Evolutionary conservation across 2,113 vertebrate genomes (phyloP).

Genomic region (Heteronetta atricapilla): DNA sequence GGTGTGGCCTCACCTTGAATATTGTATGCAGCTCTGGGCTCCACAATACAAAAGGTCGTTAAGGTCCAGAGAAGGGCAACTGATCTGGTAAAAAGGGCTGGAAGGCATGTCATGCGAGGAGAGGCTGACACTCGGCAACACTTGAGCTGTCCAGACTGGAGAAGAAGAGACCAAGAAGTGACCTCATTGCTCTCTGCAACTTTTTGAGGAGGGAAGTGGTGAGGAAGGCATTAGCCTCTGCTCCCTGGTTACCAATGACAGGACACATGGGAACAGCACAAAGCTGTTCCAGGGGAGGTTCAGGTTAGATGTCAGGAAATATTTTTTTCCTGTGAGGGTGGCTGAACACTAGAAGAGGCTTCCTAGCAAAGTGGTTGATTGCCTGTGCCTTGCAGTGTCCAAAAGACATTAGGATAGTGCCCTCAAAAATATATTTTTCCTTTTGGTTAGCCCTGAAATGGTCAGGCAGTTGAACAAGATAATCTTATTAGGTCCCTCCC

Average conservation of each 20-base stretch:
- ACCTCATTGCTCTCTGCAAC: background rate
- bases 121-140: background rate
- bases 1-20: no score
- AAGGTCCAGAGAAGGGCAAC: background rate
- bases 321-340: background rate
- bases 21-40: background rate
- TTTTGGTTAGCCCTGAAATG: background rate
- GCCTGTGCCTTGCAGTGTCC: background rate
- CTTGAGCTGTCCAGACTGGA: background rate
- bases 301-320: background rate
- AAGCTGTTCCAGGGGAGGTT: background rate
- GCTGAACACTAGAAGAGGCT: background rate
- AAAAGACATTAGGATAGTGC: background rate
- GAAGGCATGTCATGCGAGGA: background rate
- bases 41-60: background rate
- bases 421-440: background rate
- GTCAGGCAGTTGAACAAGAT: background rate
- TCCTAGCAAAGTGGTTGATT: background rate
- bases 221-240: background rate
- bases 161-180: background rate
- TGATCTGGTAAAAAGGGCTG: background rate
- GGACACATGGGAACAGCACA: background rate
- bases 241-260: background rate
- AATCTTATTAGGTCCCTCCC: background rate
- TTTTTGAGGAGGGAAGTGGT: background rate